These are phyloP conservation scores for Atrina japonica DNA, from an alignment of 2,888 invertebrate species.

Conservation along the genomic window DNA sequence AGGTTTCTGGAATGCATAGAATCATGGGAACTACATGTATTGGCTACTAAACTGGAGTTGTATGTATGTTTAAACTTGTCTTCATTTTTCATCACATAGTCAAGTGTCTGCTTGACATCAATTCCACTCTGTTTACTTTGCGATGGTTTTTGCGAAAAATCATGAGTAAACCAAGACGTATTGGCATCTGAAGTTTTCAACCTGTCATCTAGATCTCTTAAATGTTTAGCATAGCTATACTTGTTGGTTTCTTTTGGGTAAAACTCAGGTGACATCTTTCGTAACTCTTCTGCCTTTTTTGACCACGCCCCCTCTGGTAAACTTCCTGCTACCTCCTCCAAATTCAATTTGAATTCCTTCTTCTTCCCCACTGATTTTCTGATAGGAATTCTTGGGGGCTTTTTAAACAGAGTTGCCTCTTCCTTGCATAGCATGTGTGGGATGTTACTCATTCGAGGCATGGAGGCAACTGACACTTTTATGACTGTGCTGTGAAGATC, in stretches of 20 bases:
- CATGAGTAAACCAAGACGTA: not conserved
- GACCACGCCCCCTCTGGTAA: constrained; percentile 14
- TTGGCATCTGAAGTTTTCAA: not conserved
- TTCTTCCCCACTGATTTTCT: too few relatives aligned
- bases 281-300: constrained; percentile 22
- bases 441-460: constrained; percentile 56
- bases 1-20: too few relatives aligned
- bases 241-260: not conserved
- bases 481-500: constrained; percentile 76
- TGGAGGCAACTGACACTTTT: constrained; percentile 82
- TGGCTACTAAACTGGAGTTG: too few relatives aligned
- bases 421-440: constrained; percentile 50
- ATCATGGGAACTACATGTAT: too few relatives aligned
- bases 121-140: not conserved
- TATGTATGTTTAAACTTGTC: too few relatives aligned
- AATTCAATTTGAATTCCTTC: not conserved
- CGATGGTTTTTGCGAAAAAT: constrained; percentile 6
- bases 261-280: constrained; percentile 21
- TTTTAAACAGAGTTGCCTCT: not conserved
- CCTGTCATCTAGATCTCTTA: constrained; percentile 2
- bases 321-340: not conserved
- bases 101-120: too few relatives aligned
- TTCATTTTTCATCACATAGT: too few relatives aligned
- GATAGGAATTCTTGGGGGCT: too few relatives aligned
- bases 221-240: too few relatives aligned